Conservation (phyloP, 2,113 vertebrate genomes). For the Nothobranchius kuhntae region DNA sequence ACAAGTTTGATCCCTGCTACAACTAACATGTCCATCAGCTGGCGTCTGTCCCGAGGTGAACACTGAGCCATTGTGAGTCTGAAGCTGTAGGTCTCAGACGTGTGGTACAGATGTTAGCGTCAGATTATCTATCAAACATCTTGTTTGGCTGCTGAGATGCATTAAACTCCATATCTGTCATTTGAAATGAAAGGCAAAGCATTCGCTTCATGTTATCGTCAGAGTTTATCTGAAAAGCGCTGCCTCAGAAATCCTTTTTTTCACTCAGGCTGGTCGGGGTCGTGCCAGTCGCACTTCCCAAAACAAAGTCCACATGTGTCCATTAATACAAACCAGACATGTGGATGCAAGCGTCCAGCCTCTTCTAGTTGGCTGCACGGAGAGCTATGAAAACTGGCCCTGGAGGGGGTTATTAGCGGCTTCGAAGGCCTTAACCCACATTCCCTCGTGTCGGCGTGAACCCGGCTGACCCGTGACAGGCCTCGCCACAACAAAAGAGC, state of each 20-base stretch:
- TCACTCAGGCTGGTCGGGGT: conserved; percentile 31
- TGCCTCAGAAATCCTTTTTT: conserved; percentile 37
- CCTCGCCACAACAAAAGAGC: conserved; percentile 52
- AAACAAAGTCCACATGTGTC: conserved; percentile 69
- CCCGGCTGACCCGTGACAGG: conserved; percentile 39
- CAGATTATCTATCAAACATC: conserved; percentile 5
- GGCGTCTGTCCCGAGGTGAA: conserved; percentile 18
- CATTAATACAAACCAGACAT: conserved; percentile 59
- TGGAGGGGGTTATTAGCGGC: conserved; percentile 26
- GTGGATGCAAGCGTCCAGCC: conserved; percentile 23
- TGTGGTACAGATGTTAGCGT: conserved; percentile 9
- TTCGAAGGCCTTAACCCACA: conserved; percentile 32
- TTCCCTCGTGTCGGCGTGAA: conserved; percentile 35
- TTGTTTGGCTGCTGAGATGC: not conserved
- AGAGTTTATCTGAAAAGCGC: conserved; percentile 1
- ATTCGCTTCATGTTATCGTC: conserved; percentile 29
- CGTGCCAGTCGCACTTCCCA: conserved; percentile 38
- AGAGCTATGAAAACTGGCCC: conserved; percentile 40
- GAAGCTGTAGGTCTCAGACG: conserved; percentile 3
- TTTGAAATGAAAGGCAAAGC: conserved; percentile 13
- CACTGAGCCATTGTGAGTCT: conserved; percentile 26
- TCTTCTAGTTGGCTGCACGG: conserved; percentile 12
- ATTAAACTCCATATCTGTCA: not conserved
- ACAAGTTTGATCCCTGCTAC: conserved; percentile 32
- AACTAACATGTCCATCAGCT: conserved; percentile 27